These are phyloP conservation scores for Mesochorus sp. DNA, from an alignment of 2,888 invertebrate species.

Conservation along the genomic window DNA sequence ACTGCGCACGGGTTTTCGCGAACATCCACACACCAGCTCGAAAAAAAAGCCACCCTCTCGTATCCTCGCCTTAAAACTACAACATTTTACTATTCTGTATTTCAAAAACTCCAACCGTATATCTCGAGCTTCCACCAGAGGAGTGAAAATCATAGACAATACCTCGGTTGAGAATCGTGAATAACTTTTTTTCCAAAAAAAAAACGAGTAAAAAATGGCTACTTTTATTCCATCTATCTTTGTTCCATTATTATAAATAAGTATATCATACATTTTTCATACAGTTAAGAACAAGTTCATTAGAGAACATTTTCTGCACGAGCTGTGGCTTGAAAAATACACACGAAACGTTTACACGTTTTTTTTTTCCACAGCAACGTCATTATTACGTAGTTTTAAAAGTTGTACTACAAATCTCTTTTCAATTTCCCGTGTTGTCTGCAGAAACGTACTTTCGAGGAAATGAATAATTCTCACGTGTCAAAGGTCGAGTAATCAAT, in stretches of 20 bases:
- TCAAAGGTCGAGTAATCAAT: conserved; percentile 50
- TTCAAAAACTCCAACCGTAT: conserved; percentile 56
- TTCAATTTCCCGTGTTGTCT: neutral
- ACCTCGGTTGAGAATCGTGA: neutral
- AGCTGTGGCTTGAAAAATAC: no score
- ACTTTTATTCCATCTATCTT: neutral
- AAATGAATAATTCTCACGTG: conserved; percentile 27
- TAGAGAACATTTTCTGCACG: no score
- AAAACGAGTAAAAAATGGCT: neutral
- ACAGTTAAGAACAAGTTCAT: no score
- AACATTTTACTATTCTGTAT: conserved; percentile 21
- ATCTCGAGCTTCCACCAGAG: neutral
- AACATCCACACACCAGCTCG: conserved; percentile 1
- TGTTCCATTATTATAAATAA: neutral
- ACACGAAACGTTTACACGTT: no score
- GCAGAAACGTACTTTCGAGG: neutral
- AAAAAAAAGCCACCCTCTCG: conserved; percentile 34
- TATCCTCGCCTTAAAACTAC: conserved; percentile 7
- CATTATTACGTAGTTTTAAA: no score
- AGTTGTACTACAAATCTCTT: neutral
- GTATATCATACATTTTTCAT: no score
- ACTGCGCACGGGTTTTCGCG: conserved; percentile 23
- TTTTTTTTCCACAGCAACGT: no score
- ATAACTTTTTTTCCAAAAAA: neutral
- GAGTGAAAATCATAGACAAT: neutral